A percentile compares a stretch with the other conserved stretches of the same genome.
phyloP scores from a whole-genome alignment of 2,888 invertebrate species.

The Conomelus anceps region DNA sequence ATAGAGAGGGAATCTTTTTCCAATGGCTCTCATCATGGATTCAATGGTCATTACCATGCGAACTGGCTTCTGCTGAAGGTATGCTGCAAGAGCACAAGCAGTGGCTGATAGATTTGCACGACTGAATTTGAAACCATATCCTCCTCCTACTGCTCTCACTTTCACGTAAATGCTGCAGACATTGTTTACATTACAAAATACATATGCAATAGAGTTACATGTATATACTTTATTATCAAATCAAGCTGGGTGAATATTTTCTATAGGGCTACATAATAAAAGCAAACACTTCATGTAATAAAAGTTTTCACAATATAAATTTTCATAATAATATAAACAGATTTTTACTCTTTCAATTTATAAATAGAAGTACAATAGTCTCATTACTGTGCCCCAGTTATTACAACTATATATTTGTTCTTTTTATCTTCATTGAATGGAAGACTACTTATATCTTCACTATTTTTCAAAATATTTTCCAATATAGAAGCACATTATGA shows the following conservation, averaged over 20 bases:
- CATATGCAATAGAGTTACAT: neutral
- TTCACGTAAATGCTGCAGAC: neutral
- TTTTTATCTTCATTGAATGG: too few species aligned
- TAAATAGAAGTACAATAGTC: too few species aligned
- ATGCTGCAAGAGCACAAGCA: slow-evolving; percentile 42
- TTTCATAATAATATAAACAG: too few species aligned
- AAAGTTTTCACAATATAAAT: neutral
- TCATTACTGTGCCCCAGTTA: too few species aligned
- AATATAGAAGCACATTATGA: too few species aligned
- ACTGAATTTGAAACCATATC: slow-evolving; percentile 44
- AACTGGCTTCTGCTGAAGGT: slow-evolving; percentile 40
- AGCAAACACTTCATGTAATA: neutral
- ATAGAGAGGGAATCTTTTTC: slow-evolving; percentile 36
- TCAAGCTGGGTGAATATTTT: too few species aligned
- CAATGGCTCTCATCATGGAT: slow-evolving; percentile 41
- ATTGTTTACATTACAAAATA: neutral
- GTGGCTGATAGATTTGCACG: slow-evolving; percentile 41
- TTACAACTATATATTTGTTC: too few species aligned
- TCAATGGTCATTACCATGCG: slow-evolving; percentile 41
- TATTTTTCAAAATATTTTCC: too few species aligned
- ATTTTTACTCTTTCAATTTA: too few species aligned
- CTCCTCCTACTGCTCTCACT: slow-evolving; percentile 43
- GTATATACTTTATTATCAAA: neutral
- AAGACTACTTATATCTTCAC: too few species aligned
- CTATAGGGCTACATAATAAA: too few species aligned